phyloP scores from a whole-genome alignment of 2,797 vertebrate genomes.

The Lates japonicus region DNA sequence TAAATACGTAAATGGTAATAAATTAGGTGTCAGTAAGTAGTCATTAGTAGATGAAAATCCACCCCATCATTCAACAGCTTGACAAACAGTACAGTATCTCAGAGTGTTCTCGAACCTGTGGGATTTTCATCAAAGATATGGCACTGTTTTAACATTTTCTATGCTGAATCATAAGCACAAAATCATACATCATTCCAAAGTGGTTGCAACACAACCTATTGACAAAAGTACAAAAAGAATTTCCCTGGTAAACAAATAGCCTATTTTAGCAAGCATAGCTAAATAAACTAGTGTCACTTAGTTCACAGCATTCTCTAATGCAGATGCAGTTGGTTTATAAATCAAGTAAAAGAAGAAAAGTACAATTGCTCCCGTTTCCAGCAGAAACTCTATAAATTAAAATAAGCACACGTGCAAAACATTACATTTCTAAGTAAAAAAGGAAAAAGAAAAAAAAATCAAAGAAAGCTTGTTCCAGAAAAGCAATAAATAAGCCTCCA shows the following conservation, averaged over 20 bases:
- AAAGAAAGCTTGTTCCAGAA: constrained; percentile 78
- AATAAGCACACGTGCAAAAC: constrained; percentile 88
- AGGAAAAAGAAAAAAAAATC: constrained; percentile 52
- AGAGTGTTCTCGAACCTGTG: constrained; percentile 69
- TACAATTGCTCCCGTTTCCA: constrained; percentile 57
- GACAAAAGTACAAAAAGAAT: constrained; percentile 82
- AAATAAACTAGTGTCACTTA: constrained; percentile 84
- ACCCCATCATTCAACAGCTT: constrained; percentile 62
- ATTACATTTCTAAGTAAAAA: constrained; percentile 80
- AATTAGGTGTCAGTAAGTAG: constrained; percentile 78
- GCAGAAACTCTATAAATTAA: constrained; percentile 73
- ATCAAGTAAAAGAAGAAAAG: constrained; percentile 77
- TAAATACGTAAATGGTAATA: constrained; percentile 83
- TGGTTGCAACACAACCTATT: constrained; percentile 74
- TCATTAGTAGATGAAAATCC: constrained; percentile 76
- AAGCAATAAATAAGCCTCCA: constrained; percentile 82
- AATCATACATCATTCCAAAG: constrained; percentile 77
- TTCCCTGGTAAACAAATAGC: constrained; percentile 84
- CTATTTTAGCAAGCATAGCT: constrained; percentile 87
- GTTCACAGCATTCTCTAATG: constrained; percentile 86
- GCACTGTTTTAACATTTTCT: constrained; percentile 84
- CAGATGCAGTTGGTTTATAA: constrained; percentile 83
- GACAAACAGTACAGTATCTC: constrained; percentile 50
- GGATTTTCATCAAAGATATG: constrained; percentile 83
- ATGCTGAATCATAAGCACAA: constrained; percentile 78